These are phyloP conservation scores for Mormoops blainvillei DNA, from an alignment of 2,113 vertebrate species.

Conservation along the genomic window DNA sequence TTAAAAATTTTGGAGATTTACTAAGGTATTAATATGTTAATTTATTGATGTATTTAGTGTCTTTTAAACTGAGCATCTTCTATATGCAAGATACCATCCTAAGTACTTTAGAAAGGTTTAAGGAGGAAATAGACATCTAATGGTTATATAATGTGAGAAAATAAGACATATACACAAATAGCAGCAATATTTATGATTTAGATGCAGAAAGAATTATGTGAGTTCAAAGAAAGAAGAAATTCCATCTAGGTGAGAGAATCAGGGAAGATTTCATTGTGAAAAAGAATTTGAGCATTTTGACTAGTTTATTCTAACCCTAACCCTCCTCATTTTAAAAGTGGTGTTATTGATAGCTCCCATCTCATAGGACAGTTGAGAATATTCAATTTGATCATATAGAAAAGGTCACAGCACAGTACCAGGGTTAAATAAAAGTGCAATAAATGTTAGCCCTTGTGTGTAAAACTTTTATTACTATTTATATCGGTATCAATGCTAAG, in stretches of 20 bases:
- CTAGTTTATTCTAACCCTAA: background rate
- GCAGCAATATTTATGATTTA: background rate
- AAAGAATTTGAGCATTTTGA: background rate
- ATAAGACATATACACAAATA: background rate
- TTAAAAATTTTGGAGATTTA: background rate
- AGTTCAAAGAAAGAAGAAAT: background rate
- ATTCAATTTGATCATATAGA: background rate
- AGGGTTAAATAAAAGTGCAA: background rate
- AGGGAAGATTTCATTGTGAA: background rate
- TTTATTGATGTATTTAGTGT: background rate
- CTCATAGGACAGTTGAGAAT: background rate
- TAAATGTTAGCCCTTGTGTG: background rate
- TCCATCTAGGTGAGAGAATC: background rate
- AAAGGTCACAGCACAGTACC: background rate
- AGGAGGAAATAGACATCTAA: background rate
- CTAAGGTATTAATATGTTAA: background rate
- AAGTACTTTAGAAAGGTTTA: background rate
- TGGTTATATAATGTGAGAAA: background rate
- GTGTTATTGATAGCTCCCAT: background rate
- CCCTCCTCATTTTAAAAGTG: background rate
- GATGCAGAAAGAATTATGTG: background rate
- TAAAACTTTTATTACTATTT: background rate
- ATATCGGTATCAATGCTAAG: background rate
- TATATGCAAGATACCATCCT: background rate
- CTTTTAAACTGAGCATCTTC: background rate